Percentiles rank a stretch among this genome's conserved stretches.
Conservation (phyloP, 2,888 invertebrate genomes). For the Harpagoxenus sublaevis region DNA sequence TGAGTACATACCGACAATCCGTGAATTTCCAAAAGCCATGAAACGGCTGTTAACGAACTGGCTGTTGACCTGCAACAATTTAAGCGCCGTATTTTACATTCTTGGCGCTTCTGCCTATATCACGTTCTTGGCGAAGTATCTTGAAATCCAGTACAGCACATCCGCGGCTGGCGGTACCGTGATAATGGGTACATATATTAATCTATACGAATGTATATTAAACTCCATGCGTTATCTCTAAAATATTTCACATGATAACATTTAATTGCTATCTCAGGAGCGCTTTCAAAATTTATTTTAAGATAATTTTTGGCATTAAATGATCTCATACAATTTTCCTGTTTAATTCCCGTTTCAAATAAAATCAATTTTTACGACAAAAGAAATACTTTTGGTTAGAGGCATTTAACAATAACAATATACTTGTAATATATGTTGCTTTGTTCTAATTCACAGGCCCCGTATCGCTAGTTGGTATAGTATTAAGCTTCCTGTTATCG, state of each 20-base stretch:
- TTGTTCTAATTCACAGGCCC: constrained; percentile 85
- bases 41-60: constrained; percentile 89
- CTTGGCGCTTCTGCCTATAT: constrained; percentile 89
- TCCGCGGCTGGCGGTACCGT: constrained; percentile 90
- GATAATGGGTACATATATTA: constrained; percentile 88
- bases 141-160: constrained; percentile 91
- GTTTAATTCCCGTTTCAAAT: not conserved
- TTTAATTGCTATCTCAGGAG: constrained; percentile 1
- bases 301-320: not conserved
- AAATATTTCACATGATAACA: not conserved
- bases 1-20: constrained; percentile 80
- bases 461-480: constrained; percentile 88
- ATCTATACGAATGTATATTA: not conserved
- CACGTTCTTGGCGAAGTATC: constrained; percentile 91
- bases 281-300: not conserved
- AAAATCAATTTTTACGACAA: not conserved
- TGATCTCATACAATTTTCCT: not conserved
- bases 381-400: not conserved
- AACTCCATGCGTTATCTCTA: not conserved
- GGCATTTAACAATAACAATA: not conserved
- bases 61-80: constrained; percentile 89
- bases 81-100: constrained; percentile 90
- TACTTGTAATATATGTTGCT: not conserved
- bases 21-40: constrained; percentile 88
- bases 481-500: constrained; percentile 88